Evolutionary conservation across 2,888 invertebrate genomes (phyloP).

Genomic region (Pristionchus entomophagus): DNA sequence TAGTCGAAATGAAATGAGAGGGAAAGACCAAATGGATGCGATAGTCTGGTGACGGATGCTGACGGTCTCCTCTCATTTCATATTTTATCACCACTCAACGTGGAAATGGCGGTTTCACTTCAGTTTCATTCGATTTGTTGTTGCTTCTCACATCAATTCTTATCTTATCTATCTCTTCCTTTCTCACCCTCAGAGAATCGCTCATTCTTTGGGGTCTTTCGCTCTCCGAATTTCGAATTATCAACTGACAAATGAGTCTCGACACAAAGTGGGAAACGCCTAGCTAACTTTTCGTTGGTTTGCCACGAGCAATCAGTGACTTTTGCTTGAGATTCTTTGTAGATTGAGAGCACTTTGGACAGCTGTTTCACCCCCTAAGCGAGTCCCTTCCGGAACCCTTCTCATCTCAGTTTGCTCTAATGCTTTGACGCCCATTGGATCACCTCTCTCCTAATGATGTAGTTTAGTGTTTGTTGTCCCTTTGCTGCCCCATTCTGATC

Average conservation of each 20-base stretch:
- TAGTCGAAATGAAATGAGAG: neutral
- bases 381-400: neutral
- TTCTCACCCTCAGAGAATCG: neutral
- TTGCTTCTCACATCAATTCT: neutral
- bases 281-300: neutral
- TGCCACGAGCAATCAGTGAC: neutral
- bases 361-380: neutral
- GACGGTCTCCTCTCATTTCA: neutral
- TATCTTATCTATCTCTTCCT: neutral
- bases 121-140: neutral
- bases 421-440: neutral
- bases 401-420: neutral
- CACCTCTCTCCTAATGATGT: slow-evolving; percentile 15
- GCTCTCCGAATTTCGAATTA: neutral
- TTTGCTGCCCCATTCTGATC: neutral
- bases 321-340: neutral
- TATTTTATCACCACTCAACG: neutral
- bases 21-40: neutral
- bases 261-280: slow-evolving; percentile 18
- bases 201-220: neutral
- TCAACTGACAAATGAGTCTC: neutral
- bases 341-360: neutral
- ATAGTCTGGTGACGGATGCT: neutral
- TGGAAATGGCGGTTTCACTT: neutral
- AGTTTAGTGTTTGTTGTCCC: slow-evolving; percentile 22